Evolutionary conservation across 2,113 vertebrate genomes (phyloP).

Genomic region (Anthoscopus minutus): DNA sequence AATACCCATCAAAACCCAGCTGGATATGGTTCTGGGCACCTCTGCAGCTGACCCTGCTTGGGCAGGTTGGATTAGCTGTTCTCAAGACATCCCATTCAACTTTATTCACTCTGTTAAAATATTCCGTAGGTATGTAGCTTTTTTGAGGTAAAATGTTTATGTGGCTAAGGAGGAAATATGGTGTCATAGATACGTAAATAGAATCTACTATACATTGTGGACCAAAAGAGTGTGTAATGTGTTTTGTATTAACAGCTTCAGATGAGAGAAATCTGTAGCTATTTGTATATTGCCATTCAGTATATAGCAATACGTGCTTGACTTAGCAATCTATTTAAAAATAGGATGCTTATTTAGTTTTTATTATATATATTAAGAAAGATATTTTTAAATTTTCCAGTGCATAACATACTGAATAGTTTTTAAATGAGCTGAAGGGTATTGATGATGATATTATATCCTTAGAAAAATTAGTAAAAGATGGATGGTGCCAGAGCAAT

Average conservation of each 20-base stretch:
- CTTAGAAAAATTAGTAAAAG: not conserved
- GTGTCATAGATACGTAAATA: not conserved
- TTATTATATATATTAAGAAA: not conserved
- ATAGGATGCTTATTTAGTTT: not conserved
- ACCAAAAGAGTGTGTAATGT: not conserved
- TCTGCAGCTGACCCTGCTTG: not conserved
- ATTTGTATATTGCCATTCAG: not conserved
- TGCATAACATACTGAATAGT: not conserved
- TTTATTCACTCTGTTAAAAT: not conserved
- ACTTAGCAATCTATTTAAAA: not conserved
- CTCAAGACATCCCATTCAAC: not conserved
- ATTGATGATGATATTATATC: not conserved
- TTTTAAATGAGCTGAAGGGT: not conserved
- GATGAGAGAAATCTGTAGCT: not conserved
- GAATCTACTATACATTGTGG: not conserved
- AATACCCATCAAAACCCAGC: not conserved
- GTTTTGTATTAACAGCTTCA: not conserved
- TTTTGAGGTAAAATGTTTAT: not conserved
- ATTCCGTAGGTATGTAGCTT: not conserved
- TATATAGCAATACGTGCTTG: not conserved
- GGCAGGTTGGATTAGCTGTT: not conserved
- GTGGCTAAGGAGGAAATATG: not conserved
- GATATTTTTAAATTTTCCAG: not conserved
- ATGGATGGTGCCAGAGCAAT: not conserved
- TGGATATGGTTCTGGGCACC: not conserved